Conservation (phyloP, 2,797 vertebrate species). For the Gadopsis marmoratus region DNA sequence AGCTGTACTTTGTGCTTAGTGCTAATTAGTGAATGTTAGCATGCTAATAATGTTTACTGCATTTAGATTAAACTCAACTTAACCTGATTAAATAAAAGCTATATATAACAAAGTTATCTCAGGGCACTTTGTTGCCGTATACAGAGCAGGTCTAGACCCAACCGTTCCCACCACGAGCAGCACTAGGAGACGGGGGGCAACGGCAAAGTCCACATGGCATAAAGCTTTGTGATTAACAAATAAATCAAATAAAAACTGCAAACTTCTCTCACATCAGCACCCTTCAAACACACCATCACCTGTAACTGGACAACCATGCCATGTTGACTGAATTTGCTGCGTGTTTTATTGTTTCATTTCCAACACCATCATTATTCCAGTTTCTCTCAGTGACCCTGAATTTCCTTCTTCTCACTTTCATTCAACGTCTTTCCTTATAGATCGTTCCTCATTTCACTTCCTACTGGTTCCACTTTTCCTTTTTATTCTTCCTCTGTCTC, state of each 20-base stretch:
- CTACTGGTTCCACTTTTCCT: not conserved
- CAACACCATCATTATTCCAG: too few relatives aligned
- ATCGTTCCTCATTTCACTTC: not conserved
- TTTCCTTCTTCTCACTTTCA: not conserved
- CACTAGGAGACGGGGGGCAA: too few relatives aligned
- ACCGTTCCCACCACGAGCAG: too few relatives aligned
- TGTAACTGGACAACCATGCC: not conserved
- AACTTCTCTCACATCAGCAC: too few relatives aligned
- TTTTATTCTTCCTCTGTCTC: constrained; percentile 12
- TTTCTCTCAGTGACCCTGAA: not conserved
- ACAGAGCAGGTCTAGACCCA: too few relatives aligned
- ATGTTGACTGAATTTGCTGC: not conserved
- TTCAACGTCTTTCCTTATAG: not conserved
- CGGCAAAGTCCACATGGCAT: too few relatives aligned
- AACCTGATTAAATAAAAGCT: not conserved
- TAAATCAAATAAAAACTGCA: not conserved
- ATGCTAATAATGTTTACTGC: too few relatives aligned
- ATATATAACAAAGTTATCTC: too few relatives aligned
- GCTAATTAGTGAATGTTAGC: not conserved
- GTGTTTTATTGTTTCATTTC: not conserved
- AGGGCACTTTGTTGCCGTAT: too few relatives aligned
- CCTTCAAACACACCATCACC: not conserved
- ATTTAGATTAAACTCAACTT: too few relatives aligned
- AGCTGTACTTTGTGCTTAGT: not conserved
- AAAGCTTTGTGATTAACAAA: not conserved